Conservation (phyloP, 1,140 invertebrate species). For the Sycobia sp. region DNA sequence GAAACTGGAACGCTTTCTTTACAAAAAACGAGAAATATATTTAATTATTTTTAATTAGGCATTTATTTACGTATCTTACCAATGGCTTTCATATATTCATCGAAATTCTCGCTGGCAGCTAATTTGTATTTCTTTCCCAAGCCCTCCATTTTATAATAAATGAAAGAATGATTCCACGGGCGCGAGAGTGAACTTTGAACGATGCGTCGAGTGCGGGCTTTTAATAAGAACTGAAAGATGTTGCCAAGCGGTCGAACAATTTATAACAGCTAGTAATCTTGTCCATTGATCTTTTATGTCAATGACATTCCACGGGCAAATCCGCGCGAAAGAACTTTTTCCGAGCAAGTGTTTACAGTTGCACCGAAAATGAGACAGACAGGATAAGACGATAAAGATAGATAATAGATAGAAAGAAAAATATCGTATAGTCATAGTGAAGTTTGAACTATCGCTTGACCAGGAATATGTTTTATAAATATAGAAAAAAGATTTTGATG, state of each 20-base stretch:
- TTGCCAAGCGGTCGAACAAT: constrained; percentile 5
- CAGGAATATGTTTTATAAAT: background rate
- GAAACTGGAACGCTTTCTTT: too few species aligned
- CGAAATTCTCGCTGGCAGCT: constrained; percentile 78
- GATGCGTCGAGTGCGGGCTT: background rate
- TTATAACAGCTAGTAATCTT: constrained; percentile 31
- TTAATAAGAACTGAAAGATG: constrained; percentile 32
- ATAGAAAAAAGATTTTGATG: too few species aligned
- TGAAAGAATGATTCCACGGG: background rate
- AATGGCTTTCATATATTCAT: constrained; percentile 84
- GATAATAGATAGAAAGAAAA: background rate
- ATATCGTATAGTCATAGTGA: constrained; percentile 13
- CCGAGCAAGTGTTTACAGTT: background rate
- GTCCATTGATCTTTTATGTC: constrained; percentile 23
- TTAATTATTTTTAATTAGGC: too few species aligned
- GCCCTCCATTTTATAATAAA: constrained; percentile 43
- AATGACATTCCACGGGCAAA: constrained; percentile 20
- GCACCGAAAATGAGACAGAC: background rate
- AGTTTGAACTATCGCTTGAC: constrained; percentile 5
- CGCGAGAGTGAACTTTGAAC: background rate
- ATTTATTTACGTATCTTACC: constrained; percentile 69
- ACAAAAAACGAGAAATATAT: too few species aligned
- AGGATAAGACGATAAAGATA: constrained; percentile 4
- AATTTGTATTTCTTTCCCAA: constrained; percentile 79
- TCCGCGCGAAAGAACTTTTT: constrained; percentile 10